Conservation (phyloP, 2,797 vertebrate species). For the Zenarchopterus dispar region DNA sequence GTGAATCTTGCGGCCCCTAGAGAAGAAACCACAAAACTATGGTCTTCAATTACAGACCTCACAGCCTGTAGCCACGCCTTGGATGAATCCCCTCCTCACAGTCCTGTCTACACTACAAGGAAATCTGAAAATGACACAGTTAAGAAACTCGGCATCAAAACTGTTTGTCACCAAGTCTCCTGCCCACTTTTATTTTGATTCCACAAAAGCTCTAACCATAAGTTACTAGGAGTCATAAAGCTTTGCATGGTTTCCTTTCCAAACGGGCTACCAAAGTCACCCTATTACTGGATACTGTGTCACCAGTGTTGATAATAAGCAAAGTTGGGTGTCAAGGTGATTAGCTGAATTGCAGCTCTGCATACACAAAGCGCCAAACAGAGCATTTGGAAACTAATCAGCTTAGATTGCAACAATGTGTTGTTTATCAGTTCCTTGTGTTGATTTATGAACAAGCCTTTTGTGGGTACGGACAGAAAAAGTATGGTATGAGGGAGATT, state of each 20-base stretch:
- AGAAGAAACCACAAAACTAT: constrained; percentile 75
- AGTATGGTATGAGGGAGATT: constrained; percentile 47
- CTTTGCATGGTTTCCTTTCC: constrained; percentile 7
- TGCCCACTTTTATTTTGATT: not conserved
- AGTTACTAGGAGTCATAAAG: constrained; percentile 25
- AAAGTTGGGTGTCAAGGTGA: constrained; percentile 13
- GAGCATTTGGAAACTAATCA: constrained; percentile 32
- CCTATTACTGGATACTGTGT: constrained; percentile 9
- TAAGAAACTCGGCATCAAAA: constrained; percentile 45
- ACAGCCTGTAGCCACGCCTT: constrained; percentile 73
- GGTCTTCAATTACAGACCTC: constrained; percentile 83
- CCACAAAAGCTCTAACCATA: constrained; percentile 41
- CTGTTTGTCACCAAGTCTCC: constrained; percentile 21
- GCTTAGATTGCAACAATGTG: constrained; percentile 44
- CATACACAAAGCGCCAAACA: constrained; percentile 4
- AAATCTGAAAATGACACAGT: constrained; percentile 54
- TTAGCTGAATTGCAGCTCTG: constrained; percentile 16
- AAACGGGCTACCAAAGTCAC: constrained; percentile 16
- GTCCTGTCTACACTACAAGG: constrained; percentile 30
- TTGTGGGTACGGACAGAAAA: constrained; percentile 58
- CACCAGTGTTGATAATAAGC: constrained; percentile 27
- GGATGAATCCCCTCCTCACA: constrained; percentile 72
- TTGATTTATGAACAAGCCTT: constrained; percentile 62
- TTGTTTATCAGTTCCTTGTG: constrained; percentile 57
- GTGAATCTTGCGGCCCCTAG: constrained; percentile 74